phyloP scores from a whole-genome alignment of 2,113 vertebrate species.

The Candoia aspera region DNA sequence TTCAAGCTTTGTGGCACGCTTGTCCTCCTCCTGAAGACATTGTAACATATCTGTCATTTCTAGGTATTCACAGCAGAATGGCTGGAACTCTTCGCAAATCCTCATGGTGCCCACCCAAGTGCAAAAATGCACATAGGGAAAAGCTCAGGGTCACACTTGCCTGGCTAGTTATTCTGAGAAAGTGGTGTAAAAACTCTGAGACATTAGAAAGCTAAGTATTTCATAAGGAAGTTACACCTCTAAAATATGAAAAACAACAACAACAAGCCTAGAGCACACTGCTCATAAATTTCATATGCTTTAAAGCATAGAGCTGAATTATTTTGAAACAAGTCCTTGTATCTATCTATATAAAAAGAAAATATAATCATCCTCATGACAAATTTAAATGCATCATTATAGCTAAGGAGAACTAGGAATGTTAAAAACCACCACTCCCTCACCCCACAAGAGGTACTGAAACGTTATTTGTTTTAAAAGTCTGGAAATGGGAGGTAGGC shows the following conservation, averaged over 20 bases:
- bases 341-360: constrained; percentile 23
- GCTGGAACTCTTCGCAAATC: constrained; percentile 51
- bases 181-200: neutral
- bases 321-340: constrained; percentile 34
- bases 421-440: neutral
- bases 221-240: neutral
- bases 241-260: neutral
- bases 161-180: constrained; percentile 29
- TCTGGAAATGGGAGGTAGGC: neutral
- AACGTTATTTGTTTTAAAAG: neutral
- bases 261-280: constrained; percentile 33
- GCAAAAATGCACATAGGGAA: neutral
- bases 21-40: constrained; percentile 74
- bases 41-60: constrained; percentile 60
- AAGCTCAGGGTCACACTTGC: constrained; percentile 4
- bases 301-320: constrained; percentile 25
- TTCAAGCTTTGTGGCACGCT: constrained; percentile 59
- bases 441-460: constrained; percentile 20
- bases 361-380: constrained; percentile 23
- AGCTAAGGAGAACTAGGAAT: constrained; percentile 25
- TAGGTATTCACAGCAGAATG: constrained; percentile 47
- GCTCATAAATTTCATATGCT: constrained; percentile 42
- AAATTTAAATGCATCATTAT: constrained; percentile 39
- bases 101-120: constrained; percentile 40
- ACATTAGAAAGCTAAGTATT: constrained; percentile 11